Evolutionary conservation across 2,113 vertebrate genomes (phyloP).

Genomic region (Lota lota): DNA sequence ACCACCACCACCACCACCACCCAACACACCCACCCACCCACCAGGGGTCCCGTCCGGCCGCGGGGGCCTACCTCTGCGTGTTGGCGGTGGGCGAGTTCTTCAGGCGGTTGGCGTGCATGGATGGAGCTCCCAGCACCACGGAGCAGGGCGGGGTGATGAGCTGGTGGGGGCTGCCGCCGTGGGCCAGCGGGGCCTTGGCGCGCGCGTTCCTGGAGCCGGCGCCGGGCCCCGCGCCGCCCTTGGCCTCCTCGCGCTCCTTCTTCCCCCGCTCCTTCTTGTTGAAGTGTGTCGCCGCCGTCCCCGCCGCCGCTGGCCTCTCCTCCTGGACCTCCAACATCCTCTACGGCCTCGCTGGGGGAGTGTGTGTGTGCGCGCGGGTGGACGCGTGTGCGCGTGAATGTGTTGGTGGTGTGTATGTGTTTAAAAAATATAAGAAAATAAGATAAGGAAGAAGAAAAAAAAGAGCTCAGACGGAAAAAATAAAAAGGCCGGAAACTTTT

Average conservation of each 20-base stretch:
- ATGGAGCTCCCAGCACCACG: conserved; percentile 71
- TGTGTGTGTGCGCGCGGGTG: neutral
- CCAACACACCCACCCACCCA: neutral
- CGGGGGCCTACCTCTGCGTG: conserved; percentile 76
- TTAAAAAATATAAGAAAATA: neutral
- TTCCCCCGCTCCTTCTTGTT: conserved; percentile 71
- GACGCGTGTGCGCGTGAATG: neutral
- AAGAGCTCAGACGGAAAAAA: neutral
- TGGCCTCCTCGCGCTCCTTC: conserved; percentile 70
- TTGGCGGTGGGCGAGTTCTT: conserved; percentile 75
- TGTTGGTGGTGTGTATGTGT: no score
- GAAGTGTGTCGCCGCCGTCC: conserved; percentile 72
- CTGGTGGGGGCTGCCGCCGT: conserved; percentile 71
- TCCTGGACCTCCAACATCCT: conserved; percentile 76
- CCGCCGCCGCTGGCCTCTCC: conserved; percentile 73
- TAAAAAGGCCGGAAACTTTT: no score
- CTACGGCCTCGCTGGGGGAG: conserved; percentile 30
- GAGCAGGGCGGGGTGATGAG: conserved; percentile 72
- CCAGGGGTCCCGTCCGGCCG: no score
- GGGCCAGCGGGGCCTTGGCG: conserved; percentile 59
- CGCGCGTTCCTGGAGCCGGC: conserved; percentile 63
- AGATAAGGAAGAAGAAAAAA: no score
- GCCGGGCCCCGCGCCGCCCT: conserved; percentile 57
- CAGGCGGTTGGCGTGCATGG: conserved; percentile 72
- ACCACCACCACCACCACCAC: neutral